These are phyloP conservation scores for Agrenia bidenticulata DNA, from an alignment of 2,888 invertebrate species.

Conservation along the genomic window DNA sequence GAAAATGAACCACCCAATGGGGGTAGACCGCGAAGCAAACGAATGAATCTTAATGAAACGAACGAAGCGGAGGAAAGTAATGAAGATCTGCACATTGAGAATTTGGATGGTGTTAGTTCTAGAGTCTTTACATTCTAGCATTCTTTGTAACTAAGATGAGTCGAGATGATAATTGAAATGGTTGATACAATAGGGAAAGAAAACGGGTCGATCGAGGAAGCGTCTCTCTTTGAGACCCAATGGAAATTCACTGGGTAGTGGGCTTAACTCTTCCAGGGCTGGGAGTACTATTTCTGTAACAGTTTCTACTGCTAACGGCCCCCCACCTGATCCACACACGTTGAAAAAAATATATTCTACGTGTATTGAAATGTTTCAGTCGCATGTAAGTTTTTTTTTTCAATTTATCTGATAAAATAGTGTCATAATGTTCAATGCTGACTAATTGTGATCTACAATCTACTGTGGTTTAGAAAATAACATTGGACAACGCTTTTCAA, in stretches of 20 bases:
- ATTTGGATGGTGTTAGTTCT: not conserved
- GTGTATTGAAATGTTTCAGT: constrained; percentile 42
- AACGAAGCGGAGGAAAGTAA: not conserved
- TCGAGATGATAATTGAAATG: too few species aligned
- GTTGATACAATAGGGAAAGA: too few species aligned
- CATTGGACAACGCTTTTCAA: constrained; percentile 46
- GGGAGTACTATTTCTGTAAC: not conserved
- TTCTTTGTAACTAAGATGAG: too few species aligned
- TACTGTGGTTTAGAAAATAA: constrained; percentile 49
- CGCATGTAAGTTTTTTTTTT: constrained; percentile 34
- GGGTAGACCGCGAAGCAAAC: not conserved
- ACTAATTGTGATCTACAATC: not conserved
- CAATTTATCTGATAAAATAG: not conserved
- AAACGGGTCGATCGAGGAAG: constrained; percentile 19
- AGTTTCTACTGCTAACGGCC: not conserved
- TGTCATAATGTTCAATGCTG: not conserved
- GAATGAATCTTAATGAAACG: not conserved
- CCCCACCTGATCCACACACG: constrained; percentile 15
- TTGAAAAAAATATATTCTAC: constrained; percentile 43
- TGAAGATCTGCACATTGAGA: not conserved
- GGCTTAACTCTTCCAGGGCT: not conserved
- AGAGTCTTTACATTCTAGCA: too few species aligned
- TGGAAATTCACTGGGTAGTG: not conserved
- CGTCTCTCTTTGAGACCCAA: constrained; percentile 23
- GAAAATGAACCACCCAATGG: not conserved